Evolutionary conservation across 1,140 invertebrate species (phyloP), one percentile per base, ranked within the genome.

Genomic region (Battus philenor): DNA sequence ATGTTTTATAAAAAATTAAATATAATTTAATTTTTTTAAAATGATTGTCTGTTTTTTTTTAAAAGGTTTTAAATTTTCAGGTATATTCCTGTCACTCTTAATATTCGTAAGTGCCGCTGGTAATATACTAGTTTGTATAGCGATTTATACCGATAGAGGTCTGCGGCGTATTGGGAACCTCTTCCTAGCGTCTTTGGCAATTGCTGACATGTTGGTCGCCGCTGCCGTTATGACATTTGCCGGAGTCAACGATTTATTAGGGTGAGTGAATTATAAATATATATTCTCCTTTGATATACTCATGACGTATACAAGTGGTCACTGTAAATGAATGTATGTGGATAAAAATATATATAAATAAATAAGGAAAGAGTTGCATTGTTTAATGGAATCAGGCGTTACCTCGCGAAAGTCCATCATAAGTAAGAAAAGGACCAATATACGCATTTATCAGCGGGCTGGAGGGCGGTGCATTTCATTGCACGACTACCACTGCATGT

Each of bases 181-280:
- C 49, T 98, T 98, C 86, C 89, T 98, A 59, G 97, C 97, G 11
- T 98, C 96, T 2, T 87, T 99, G 54, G 97, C 97, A 12, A 94
- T 98, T 48, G 97, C 97, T 31, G 97, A 99, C 83, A 92, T 98
- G 54, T 93, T 98, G 63, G 96, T 99, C 12, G 97, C 97, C 20
- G 94, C 93, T 34, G 89, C 97, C 62, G 97, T 98, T 47, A 97
- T 97, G 95, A 95, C 94, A 13, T 97, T 97, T 68, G 94, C 94
- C 22, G 91, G 94, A 30, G 92, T 95, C 59, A 96, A 96, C 83
- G 94, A 96, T 81, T 88, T 96, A 17, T 85, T 93, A 41, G 90
- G 89, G 83, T 84, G 51, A 63, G 56, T 59, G 8, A 18, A 24
- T 20, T 34, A 45, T 20, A 33, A n/a, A n/a, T n/a, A n/a, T n/a